Percentiles rank a stretch among this genome's conserved stretches.
Conservation (phyloP, 2,113 vertebrate genomes). For the Varanus komodoensis region DNA sequence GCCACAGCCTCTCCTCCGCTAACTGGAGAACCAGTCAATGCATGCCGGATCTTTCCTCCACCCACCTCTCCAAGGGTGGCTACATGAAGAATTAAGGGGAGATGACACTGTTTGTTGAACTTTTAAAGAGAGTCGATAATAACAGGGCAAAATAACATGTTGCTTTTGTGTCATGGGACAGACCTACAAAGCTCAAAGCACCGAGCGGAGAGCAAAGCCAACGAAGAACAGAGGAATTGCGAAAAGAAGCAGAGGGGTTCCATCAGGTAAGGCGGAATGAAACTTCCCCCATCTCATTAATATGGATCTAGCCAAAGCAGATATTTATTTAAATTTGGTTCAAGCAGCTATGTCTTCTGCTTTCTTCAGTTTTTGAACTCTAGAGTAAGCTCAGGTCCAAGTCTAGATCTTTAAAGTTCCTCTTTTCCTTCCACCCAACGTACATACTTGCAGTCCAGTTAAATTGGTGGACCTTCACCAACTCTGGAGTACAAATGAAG, state of each 20-base stretch:
- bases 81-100: background rate
- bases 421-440: no score
- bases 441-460: no score
- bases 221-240: slow-evolving; percentile 88
- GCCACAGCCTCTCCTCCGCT: background rate
- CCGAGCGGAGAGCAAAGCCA: slow-evolving; percentile 88
- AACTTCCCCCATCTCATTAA: background rate
- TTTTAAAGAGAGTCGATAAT: background rate
- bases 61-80: background rate
- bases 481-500: no score
- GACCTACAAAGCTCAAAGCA: slow-evolving; percentile 87
- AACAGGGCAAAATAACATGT: background rate
- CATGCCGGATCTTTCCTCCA: background rate
- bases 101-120: background rate
- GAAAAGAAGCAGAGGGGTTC: slow-evolving; percentile 91
- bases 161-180: slow-evolving; percentile 61
- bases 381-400: no score
- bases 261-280: slow-evolving; percentile 82
- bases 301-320: background rate
- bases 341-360: no score
- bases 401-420: no score
- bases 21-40: background rate
- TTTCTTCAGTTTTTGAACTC: no score
- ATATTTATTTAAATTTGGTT: no score
- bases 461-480: no score